These are phyloP conservation scores for Cheilosia scutellata DNA, from an alignment of 2,888 invertebrate species.

Conservation along the genomic window DNA sequence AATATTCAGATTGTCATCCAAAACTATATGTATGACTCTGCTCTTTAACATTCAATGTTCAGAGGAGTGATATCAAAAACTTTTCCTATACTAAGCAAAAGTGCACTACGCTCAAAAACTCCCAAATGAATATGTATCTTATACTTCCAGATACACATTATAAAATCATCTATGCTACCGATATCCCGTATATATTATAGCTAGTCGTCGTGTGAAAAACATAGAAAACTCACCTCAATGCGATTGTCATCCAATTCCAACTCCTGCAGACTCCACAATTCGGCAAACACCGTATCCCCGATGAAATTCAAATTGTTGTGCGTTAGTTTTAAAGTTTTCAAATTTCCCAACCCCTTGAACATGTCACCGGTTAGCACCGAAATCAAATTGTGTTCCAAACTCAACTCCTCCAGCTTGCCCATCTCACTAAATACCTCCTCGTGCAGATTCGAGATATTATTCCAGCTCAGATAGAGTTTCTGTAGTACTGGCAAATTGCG, in stretches of 20 bases:
- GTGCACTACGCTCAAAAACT: no score
- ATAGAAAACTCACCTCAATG: slow-evolving; percentile 85
- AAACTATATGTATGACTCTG: neutral
- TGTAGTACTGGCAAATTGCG: slow-evolving; percentile 89
- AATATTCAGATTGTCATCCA: slow-evolving; percentile 1
- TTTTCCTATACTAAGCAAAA: neutral
- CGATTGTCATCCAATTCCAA: slow-evolving; percentile 89
- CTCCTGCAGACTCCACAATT: slow-evolving; percentile 90
- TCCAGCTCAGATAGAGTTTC: slow-evolving; percentile 92
- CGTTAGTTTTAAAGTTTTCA: slow-evolving; percentile 90
- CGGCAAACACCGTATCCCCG: slow-evolving; percentile 91
- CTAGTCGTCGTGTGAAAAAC: neutral
- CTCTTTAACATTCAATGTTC: slow-evolving; percentile 1
- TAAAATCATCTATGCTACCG: neutral
- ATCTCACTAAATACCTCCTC: slow-evolving; percentile 92
- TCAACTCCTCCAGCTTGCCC: slow-evolving; percentile 90
- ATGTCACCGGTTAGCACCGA: slow-evolving; percentile 90
- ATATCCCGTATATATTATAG: neutral
- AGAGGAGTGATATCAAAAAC: neutral
- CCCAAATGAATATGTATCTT: no score
- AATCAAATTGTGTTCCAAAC: slow-evolving; percentile 91
- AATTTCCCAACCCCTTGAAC: slow-evolving; percentile 90
- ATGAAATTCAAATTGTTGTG: slow-evolving; percentile 91
- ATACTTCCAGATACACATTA: neutral
- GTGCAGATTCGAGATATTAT: slow-evolving; percentile 93